Conservation (phyloP, 1,140 invertebrate genomes). For the Cylas formicarius region DNA sequence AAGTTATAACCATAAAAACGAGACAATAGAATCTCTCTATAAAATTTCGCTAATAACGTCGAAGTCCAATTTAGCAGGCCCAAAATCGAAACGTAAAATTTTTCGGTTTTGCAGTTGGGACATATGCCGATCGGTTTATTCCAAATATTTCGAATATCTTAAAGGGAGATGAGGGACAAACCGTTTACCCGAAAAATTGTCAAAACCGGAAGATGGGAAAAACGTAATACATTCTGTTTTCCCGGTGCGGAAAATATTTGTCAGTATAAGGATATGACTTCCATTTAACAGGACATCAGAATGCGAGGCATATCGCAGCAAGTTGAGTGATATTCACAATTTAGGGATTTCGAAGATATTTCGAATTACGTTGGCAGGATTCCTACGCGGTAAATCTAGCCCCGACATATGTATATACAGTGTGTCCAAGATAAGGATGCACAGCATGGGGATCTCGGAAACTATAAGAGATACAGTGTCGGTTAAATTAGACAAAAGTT, state of each 20-base stretch:
- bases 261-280: neutral
- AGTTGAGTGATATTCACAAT: slow-evolving; percentile 3
- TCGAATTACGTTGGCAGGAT: neutral
- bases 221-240: neutral
- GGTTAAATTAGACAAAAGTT: slow-evolving; percentile 5
- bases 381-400: neutral
- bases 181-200: neutral
- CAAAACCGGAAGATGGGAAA: neutral
- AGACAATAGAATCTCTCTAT: no score
- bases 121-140: slow-evolving; percentile 3
- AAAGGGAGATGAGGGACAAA: neutral
- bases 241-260: neutral
- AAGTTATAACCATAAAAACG: no score
- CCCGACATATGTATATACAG: neutral
- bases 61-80: no score
- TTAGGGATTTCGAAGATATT: slow-evolving; percentile 3
- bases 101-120: slow-evolving; percentile 2
- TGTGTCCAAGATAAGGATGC: neutral
- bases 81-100: no score
- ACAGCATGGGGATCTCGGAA: neutral
- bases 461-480: neutral
- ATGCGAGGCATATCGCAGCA: slow-evolving; percentile 2
- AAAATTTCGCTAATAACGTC: no score
- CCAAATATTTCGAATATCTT: slow-evolving; percentile 4
- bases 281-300: neutral